phyloP scores from a whole-genome alignment of 1,140 invertebrate genomes.

The Ceratosolen solmsi region DNA sequence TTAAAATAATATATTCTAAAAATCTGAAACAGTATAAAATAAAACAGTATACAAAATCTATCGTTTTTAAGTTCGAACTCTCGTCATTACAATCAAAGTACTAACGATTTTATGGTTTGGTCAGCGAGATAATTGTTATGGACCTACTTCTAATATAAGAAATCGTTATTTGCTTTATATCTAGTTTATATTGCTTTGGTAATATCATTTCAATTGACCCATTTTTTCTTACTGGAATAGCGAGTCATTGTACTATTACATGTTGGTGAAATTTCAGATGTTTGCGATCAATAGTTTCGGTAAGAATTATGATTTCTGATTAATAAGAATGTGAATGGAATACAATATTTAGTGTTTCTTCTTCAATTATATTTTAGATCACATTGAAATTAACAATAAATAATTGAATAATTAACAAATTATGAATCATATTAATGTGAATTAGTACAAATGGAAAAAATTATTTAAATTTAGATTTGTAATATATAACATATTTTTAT shows the following conservation, averaged over 20 bases:
- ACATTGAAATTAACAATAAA: no score
- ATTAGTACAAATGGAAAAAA: no score
- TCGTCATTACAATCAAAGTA: background rate
- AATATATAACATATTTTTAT: no score
- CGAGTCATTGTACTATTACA: background rate
- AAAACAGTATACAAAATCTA: background rate
- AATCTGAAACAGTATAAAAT: background rate
- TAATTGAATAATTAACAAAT: no score
- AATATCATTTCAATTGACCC: slow-evolving; percentile 32
- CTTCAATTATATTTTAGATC: background rate
- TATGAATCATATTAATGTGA: no score
- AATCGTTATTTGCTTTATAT: slow-evolving; percentile 16
- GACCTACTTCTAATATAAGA: slow-evolving; percentile 9
- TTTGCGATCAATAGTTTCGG: slow-evolving; percentile 13
- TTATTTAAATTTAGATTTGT: no score
- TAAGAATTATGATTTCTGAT: background rate
- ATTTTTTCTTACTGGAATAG: slow-evolving; percentile 17
- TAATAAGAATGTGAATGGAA: background rate
- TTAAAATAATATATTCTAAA: background rate
- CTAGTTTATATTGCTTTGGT: background rate
- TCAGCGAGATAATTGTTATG: slow-evolving; percentile 11
- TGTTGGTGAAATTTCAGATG: slow-evolving; percentile 22
- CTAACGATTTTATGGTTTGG: background rate
- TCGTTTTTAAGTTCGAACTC: background rate
- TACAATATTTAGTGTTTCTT: background rate